Conservation (phyloP, 1,140 invertebrate species). For the Elymnias hypermnestra region DNA sequence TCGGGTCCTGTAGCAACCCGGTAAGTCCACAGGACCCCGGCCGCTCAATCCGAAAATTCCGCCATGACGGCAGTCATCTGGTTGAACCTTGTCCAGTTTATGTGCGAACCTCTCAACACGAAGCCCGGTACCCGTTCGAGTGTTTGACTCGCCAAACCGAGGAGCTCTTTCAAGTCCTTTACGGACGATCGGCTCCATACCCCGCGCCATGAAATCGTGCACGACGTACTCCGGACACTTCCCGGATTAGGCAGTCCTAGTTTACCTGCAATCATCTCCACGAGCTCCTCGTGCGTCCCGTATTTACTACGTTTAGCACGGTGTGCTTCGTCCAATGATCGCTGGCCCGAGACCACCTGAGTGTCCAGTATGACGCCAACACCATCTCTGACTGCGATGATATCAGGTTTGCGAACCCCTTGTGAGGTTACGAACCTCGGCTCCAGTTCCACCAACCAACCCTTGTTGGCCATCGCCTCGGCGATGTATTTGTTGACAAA, state of each 20-base stretch:
- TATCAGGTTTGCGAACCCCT: neutral
- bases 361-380: slow-evolving; percentile 13
- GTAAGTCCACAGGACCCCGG: slow-evolving; percentile 4
- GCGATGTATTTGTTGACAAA: neutral
- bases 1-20: too few relatives aligned
- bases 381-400: neutral
- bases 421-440: slow-evolving; percentile 29
- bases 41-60: too few relatives aligned
- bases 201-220: too few relatives aligned
- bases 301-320: slow-evolving; percentile 17
- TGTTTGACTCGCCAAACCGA: neutral
- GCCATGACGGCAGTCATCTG: slow-evolving; percentile 14
- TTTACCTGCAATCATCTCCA: slow-evolving; percentile 8
- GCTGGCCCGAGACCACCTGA: slow-evolving; percentile 24
- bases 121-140: slow-evolving; percentile 6
- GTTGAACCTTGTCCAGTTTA: slow-evolving; percentile 12
- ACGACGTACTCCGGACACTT: neutral
- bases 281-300: slow-evolving; percentile 10
- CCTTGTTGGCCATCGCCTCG: slow-evolving; percentile 4
- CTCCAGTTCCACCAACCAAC: slow-evolving; percentile 15
- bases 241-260: slow-evolving; percentile 4
- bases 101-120: slow-evolving; percentile 8
- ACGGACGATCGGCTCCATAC: too few relatives aligned
- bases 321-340: slow-evolving; percentile 19
- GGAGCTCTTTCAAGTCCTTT: neutral